These are phyloP conservation scores for Pectinophora gossypiella DNA, from an alignment of 1,140 invertebrate species.

Conservation along the genomic window DNA sequence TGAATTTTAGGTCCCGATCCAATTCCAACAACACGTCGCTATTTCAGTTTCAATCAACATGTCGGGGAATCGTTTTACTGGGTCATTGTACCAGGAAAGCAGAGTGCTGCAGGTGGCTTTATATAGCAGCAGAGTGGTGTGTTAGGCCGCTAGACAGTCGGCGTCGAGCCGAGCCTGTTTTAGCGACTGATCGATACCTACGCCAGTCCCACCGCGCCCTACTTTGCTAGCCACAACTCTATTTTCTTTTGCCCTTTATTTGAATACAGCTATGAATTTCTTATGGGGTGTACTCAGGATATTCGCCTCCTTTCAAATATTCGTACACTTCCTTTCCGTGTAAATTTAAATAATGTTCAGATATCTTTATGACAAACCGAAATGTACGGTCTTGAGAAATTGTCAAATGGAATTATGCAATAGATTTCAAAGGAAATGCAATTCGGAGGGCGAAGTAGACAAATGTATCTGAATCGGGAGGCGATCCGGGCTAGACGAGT, in stretches of 20 bases:
- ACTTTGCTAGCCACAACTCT: slow-evolving; percentile 54
- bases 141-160: slow-evolving; percentile 52
- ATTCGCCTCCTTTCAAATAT: background rate
- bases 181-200: slow-evolving; percentile 61
- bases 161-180: slow-evolving; percentile 46
- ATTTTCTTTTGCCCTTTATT: slow-evolving; percentile 47
- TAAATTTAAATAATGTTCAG: background rate
- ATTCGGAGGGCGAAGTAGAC: background rate
- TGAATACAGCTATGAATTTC: slow-evolving; percentile 39
- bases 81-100: slow-evolving; percentile 50
- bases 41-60: slow-evolving; percentile 39
- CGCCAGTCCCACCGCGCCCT: slow-evolving; percentile 52
- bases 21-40: slow-evolving; percentile 27
- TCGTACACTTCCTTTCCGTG: background rate
- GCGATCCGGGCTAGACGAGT: background rate
- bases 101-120: slow-evolving; percentile 34
- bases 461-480: background rate
- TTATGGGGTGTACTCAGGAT: slow-evolving; percentile 12
- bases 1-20: slow-evolving; percentile 26
- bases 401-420: slow-evolving; percentile 7
- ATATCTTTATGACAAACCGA: background rate
- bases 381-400: background rate
- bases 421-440: slow-evolving; percentile 5
- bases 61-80: slow-evolving; percentile 40
- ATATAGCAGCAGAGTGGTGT: slow-evolving; percentile 26